phyloP scores from a whole-genome alignment of 2,797 vertebrate genomes.

The Merluccius polli region DNA sequence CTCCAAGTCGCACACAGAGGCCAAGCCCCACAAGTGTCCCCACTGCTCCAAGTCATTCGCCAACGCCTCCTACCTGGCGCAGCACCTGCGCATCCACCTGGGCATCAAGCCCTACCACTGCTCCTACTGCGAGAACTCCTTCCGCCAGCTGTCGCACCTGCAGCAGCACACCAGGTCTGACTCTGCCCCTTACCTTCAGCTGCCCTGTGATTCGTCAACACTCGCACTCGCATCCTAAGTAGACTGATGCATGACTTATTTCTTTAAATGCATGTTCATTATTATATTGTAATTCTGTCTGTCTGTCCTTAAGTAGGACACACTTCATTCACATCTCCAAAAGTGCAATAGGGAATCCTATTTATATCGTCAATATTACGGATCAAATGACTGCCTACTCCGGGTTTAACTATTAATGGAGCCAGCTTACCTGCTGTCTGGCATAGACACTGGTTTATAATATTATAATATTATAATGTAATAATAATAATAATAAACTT shows the following conservation, averaged over 20 bases:
- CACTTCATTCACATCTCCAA: not conserved
- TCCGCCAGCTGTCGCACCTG: conserved; percentile 98
- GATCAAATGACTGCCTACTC: not conserved
- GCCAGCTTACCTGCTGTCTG: not conserved
- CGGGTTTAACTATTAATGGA: not conserved
- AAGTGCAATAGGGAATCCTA: not conserved
- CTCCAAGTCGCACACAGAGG: conserved; percentile 99
- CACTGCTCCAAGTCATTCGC: conserved; percentile 99
- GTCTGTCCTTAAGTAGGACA: not conserved
- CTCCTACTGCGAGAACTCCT: conserved; percentile 99
- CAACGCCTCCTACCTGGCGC: conserved; percentile 97
- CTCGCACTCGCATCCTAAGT: too few species aligned
- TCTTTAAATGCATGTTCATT: too few species aligned
- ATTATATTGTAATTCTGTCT: too few species aligned
- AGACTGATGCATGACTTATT: too few species aligned
- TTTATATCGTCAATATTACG: not conserved
- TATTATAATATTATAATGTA: too few species aligned
- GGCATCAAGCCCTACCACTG: conserved; percentile 99
- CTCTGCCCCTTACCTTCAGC: not conserved
- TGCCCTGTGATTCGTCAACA: too few species aligned
- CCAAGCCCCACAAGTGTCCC: conserved; percentile 99
- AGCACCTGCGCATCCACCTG: conserved; percentile 98
- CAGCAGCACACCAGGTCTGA: conserved; percentile 97
- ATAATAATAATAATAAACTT: too few species aligned
- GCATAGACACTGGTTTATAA: not conserved